Base-by-base conservation (phyloP, 1,140 invertebrate genomes). In the Brachionus sp. region DNA sequence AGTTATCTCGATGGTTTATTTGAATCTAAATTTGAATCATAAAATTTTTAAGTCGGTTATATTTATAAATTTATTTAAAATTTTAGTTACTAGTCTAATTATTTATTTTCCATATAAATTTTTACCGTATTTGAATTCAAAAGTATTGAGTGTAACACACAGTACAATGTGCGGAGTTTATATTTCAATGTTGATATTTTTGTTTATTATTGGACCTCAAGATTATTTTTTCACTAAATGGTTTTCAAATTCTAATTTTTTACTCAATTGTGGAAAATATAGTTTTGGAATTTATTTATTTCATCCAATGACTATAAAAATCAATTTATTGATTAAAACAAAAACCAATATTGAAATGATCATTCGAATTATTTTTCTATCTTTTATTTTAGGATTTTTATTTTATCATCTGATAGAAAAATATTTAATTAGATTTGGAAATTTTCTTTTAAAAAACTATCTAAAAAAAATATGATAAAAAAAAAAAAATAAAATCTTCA, bases 261-360 rank as follows among this genome's bases (percentile, higher is more conserved):
- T 66, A 29, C 19, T 12, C 6, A 29, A 9, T 29, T 29, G 62
- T 29, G 62, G 62, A 6, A 66, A 29, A 29, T 66, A 66, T 33
- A 66, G 62, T 29, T 66, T 66, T 66, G 62, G 62, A 13, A 66
- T 66, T 29, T 66, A 66, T 33, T 33, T 66, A 10, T 66, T 66
- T 66, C 62, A 66, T 66, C 62, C 62, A 29, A 66, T 66, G 62
- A 66, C 29, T 25, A 29, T 66, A 9, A 25, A 29, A 10, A 7
- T 66, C 6, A 66, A 66, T 66, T 3, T 29, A 6, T 10, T 29
- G 1, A 16, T 66, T 9, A 5, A 25, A 7, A 25, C 62, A 29
- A 66, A 66, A 66, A 66, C 19, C 6, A 29, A 33, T 42, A 25
- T 73, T n/a, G 68, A 73, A 23, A 73, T 39, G 33, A 19, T 73